phyloP scores from a whole-genome alignment of 1,140 invertebrate genomes.

The Lepidostoma basale region DNA sequence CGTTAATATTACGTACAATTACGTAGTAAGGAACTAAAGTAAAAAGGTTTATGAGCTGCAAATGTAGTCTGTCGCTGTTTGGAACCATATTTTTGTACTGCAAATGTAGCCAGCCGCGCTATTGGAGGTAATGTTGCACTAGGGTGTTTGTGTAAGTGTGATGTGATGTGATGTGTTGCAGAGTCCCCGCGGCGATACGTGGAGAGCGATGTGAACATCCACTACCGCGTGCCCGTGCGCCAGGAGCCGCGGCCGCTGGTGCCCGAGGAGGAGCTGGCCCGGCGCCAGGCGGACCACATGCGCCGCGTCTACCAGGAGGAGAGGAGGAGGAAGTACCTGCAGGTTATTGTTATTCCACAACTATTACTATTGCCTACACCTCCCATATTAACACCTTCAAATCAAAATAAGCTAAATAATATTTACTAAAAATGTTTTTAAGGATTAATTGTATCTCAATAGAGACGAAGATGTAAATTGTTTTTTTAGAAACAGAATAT shows the following conservation, averaged over 20 bases:
- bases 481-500: no score
- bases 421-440: neutral
- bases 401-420: neutral
- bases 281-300: conserved; percentile 88
- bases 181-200: conserved; percentile 87
- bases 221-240: conserved; percentile 85
- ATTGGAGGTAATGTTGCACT: no score
- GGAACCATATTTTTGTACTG: no score
- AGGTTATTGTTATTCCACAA: conserved; percentile 56
- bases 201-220: conserved; percentile 91
- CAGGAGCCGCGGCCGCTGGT: conserved; percentile 81
- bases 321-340: conserved; percentile 82
- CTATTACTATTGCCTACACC: neutral
- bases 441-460: no score
- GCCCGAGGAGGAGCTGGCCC: conserved; percentile 81
- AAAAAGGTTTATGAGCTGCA: no score
- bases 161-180: no score
- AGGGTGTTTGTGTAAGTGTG: no score
- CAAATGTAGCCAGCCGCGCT: no score
- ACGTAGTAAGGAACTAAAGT: no score
- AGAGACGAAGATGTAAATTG: no score
- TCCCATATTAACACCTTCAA: neutral
- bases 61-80: no score
- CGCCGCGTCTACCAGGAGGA: conserved; percentile 88
- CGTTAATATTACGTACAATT: no score